Conservation (phyloP, 2,113 vertebrate species). For the Scatophagus argus region DNA sequence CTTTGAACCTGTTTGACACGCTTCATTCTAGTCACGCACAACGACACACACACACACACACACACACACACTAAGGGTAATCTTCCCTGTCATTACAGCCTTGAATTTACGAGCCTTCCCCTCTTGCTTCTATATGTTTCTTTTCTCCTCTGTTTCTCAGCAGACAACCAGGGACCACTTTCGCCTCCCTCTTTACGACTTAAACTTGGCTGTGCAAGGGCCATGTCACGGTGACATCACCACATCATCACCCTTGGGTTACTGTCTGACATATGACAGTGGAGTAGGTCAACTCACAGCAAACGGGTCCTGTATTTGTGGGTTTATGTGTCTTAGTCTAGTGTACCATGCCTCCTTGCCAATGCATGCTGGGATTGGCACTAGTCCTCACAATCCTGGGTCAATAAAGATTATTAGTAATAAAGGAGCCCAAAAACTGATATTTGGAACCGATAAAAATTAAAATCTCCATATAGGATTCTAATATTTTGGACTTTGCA, state of each 20-base stretch:
- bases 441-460: too few relatives aligned
- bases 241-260: slow-evolving; percentile 7
- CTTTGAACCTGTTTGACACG: slow-evolving; percentile 65
- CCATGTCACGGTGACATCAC: slow-evolving; percentile 52
- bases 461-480: too few relatives aligned
- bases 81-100: slow-evolving; percentile 46
- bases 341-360: background rate
- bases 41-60: slow-evolving; percentile 3
- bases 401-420: too few relatives aligned
- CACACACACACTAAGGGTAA: slow-evolving; percentile 14
- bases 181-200: slow-evolving; percentile 38
- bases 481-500: background rate
- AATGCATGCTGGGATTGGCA: slow-evolving; percentile 13
- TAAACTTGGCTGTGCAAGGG: slow-evolving; percentile 14
- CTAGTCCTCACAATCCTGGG: background rate
- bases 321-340: background rate
- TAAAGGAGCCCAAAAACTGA: too few relatives aligned
- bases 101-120: slow-evolving; percentile 42
- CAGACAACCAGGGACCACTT: slow-evolving; percentile 19
- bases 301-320: background rate
- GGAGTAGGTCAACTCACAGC: background rate
- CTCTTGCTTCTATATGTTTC: slow-evolving; percentile 13
- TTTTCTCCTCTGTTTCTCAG: slow-evolving; percentile 1
- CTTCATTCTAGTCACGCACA: slow-evolving; percentile 57
- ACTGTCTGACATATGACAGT: slow-evolving; percentile 10